These are phyloP conservation scores for Borostomias antarcticus DNA, from an alignment of 2,797 vertebrate genomes.

Conservation along the genomic window DNA sequence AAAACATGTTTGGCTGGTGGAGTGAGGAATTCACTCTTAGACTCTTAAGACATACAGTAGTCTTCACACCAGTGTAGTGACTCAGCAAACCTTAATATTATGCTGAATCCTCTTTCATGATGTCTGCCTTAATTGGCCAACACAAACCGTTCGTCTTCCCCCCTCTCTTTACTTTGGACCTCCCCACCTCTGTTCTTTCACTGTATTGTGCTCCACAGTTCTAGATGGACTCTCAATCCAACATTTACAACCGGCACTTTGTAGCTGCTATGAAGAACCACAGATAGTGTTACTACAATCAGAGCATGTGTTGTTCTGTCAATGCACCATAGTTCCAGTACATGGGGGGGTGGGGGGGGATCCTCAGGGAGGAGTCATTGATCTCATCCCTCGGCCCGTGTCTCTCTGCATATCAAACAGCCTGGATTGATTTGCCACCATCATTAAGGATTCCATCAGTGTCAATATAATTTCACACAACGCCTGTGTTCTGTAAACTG, in stretches of 20 bases:
- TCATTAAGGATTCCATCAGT: slow-evolving; percentile 29
- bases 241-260: neutral
- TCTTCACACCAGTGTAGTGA: neutral
- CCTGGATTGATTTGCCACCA: slow-evolving; percentile 14
- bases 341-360: neutral
- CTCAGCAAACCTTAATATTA: neutral
- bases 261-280: neutral
- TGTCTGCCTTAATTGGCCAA: no score
- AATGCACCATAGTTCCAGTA: neutral
- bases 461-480: slow-evolving; percentile 8
- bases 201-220: no score
- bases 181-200: neutral
- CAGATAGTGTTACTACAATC: neutral
- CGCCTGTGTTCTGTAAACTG: slow-evolving; percentile 12
- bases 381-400: neutral
- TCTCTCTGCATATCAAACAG: slow-evolving; percentile 16
- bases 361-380: neutral
- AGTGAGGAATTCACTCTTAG: neutral
- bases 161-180: neutral
- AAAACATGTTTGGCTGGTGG: neutral
- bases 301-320: neutral
- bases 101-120: neutral
- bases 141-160: no score
- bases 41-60: neutral
- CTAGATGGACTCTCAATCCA: slow-evolving; percentile 1